Percentiles rank a stretch among this genome's conserved stretches.
These are phyloP conservation scores for Siniperca knerii DNA, from an alignment of 2,113 vertebrate genomes.

Conservation along the genomic window DNA sequence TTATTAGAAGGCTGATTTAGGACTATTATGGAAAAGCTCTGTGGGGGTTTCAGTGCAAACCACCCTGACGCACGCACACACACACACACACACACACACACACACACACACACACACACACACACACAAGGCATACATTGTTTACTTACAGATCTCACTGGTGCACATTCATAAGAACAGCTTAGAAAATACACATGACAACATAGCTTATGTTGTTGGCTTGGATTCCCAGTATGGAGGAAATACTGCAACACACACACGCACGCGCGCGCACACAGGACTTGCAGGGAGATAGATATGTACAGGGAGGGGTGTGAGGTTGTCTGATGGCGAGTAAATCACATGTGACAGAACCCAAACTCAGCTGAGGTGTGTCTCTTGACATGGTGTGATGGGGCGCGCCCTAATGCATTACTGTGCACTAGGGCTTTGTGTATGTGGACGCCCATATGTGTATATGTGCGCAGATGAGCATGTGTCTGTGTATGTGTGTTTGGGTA, in stretches of 20 bases:
- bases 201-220: slow-evolving; percentile 20
- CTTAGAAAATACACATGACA: slow-evolving; percentile 26
- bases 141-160: slow-evolving; percentile 37
- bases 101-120: slow-evolving; percentile 32
- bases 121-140: slow-evolving; percentile 23
- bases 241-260: slow-evolving; percentile 10
- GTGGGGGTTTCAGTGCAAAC: slow-evolving; percentile 56
- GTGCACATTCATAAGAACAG: slow-evolving; percentile 16
- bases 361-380: slow-evolving; percentile 74
- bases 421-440: slow-evolving; percentile 64
- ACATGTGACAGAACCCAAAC: slow-evolving; percentile 75
- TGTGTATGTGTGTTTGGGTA: slow-evolving; percentile 18
- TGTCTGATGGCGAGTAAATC: slow-evolving; percentile 70
- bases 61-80: slow-evolving; percentile 85
- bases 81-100: slow-evolving; percentile 63
- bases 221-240: slow-evolving; percentile 17
- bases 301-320: slow-evolving; percentile 64
- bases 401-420: slow-evolving; percentile 78
- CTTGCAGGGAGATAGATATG: slow-evolving; percentile 50
- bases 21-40: slow-evolving; percentile 67
- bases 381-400: slow-evolving; percentile 76
- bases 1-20: slow-evolving; percentile 76
- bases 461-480: slow-evolving; percentile 13
- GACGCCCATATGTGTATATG: slow-evolving; percentile 48
- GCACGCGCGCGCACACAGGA: background rate